phyloP scores from a whole-genome alignment of 2,113 vertebrate genomes.

The Otocyon megalotis region DNA sequence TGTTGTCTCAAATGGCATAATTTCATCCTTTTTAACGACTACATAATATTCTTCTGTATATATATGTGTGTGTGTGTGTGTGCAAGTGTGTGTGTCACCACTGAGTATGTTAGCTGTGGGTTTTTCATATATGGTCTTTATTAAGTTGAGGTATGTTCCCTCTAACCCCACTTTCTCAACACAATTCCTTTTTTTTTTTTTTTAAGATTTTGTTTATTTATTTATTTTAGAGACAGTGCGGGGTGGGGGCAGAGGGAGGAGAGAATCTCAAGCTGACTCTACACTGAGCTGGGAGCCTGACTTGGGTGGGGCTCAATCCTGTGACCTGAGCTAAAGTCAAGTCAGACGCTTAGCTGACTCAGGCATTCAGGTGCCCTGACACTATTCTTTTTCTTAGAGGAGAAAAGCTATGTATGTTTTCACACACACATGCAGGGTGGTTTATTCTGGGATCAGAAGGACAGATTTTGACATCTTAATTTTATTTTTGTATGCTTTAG shows the following conservation, averaged over 20 bases:
- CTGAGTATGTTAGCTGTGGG: neutral
- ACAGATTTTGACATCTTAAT: neutral
- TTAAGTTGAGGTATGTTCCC: neutral
- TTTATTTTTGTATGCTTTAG: slow-evolving; percentile 19
- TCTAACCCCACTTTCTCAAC: neutral
- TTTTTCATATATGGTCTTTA: neutral
- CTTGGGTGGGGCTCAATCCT: neutral
- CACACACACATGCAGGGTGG: neutral
- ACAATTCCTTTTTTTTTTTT: neutral
- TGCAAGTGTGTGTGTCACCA: too few relatives aligned
- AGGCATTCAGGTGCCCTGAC: neutral
- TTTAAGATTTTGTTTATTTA: neutral
- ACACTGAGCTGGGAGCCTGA: neutral
- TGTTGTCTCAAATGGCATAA: neutral
- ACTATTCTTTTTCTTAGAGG: neutral
- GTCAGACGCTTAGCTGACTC: neutral
- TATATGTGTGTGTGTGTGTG: neutral
- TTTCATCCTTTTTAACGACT: neutral
- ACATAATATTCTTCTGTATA: neutral
- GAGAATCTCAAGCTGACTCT: neutral
- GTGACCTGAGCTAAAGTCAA: neutral
- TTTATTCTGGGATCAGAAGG: slow-evolving; percentile 5
- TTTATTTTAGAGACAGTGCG: neutral
- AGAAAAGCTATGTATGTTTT: neutral
- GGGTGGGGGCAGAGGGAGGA: neutral